Evolutionary conservation across 2,888 invertebrate genomes (phyloP), one percentile per base, ranked within the genome.

Genomic region (Mythimna ferrago): DNA sequence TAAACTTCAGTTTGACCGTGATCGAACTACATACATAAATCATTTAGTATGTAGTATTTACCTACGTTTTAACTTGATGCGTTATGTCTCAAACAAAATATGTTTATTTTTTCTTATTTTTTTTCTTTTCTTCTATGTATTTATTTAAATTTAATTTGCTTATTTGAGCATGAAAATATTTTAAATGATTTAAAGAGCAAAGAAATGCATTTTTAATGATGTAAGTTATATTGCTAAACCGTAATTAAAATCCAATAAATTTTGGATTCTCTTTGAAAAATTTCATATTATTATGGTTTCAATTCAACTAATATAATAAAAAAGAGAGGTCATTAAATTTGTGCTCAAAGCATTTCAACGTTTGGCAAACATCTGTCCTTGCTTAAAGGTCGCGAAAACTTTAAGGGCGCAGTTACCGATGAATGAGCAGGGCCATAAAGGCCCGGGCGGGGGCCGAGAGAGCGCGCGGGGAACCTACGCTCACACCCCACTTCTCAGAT

Each of bases 331-430:
- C 19, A 63, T 72, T 75, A 75, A 66, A 71, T 63, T 66, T 32
- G 38, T 73, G 56, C 48, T 65, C 48, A 61, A 38, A 70, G 80
- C 81, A 85, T 83, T 85, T 88, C 86, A 87, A 87, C 84, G 88
- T 88, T 89, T 87, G 79, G 86, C 85, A 89, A 91, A 89, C 90
- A 92, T 91, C 90, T 91, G 91, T 89, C 90, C 89, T 91, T 88
- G 87, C 86, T 83, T 86, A 93, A 93, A 94, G 94, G 94, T 94
- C 92, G 92, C 92, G 92, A 92, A 92, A 92, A 91, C 92, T 92
- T 92, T 89, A 93, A 93, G 92, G 94, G 92, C 92, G 89, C 90
- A 86, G 89, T 89, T 89, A 87, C 87, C 91, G 88, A 91, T 94
- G 94, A 94, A 93, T 93, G 92, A 91, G 91, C 89, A 89, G 89